These are phyloP conservation scores for Argyra leucocephala DNA, from an alignment of 2,888 invertebrate genomes.

Conservation along the genomic window DNA sequence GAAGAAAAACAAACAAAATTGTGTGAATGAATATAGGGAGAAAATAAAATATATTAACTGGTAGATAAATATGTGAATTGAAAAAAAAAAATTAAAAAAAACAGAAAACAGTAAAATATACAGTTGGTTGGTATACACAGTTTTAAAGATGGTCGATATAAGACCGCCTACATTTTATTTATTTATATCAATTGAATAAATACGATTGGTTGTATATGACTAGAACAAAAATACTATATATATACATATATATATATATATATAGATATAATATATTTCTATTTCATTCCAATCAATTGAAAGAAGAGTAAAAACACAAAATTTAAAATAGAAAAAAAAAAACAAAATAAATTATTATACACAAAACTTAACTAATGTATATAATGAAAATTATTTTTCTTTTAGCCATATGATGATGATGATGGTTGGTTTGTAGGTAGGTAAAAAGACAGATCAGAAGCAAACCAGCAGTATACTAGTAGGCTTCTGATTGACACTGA, in stretches of 20 bases:
- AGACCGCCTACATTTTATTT: slow-evolving; percentile 4
- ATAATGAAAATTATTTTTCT: too few relatives aligned
- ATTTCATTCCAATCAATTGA: not conserved
- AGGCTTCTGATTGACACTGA: slow-evolving; percentile 9
- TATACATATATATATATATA: too few relatives aligned
- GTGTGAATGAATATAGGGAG: too few relatives aligned
- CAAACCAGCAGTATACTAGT: not conserved
- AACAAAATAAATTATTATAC: not conserved
- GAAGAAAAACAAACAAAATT: not conserved
- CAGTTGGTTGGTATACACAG: not conserved
- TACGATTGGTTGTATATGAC: not conserved
- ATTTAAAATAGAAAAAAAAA: not conserved
- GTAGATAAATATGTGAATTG: too few relatives aligned
- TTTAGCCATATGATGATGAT: not conserved
- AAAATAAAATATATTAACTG: not conserved
- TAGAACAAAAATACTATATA: too few relatives aligned
- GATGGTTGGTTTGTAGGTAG: not conserved
- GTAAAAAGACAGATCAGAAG: not conserved
- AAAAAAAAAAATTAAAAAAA: too few relatives aligned
- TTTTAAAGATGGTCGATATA: slow-evolving; percentile 9
- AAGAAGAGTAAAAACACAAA: not conserved
- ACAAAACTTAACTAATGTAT: too few relatives aligned
- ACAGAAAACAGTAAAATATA: too few relatives aligned
- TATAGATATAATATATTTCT: not conserved
- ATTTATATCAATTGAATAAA: not conserved